Conservation (phyloP, 2,797 vertebrate species). For the Fratercula arctica region DNA sequence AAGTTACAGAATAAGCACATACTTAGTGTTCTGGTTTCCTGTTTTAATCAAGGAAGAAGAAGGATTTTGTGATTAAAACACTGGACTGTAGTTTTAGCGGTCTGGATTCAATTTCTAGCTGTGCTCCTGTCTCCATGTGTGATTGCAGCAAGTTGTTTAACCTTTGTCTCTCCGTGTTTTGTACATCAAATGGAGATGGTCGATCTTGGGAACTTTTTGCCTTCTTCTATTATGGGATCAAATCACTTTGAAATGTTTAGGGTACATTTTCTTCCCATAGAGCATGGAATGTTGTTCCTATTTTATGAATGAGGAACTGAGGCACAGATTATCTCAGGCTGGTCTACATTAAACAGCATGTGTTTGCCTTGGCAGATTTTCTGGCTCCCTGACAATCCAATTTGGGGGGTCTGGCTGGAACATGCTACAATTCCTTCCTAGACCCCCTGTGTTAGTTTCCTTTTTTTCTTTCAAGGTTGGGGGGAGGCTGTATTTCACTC, state of each 20-base stretch:
- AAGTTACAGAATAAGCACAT: neutral
- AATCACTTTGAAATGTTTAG: neutral
- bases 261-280: neutral
- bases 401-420: neutral
- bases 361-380: slow-evolving; percentile 51
- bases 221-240: neutral
- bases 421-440: slow-evolving; percentile 5
- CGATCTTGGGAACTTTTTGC: neutral
- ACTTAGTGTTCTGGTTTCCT: slow-evolving; percentile 6
- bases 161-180: neutral
- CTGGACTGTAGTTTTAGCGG: neutral
- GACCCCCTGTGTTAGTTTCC: neutral
- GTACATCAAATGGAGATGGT: neutral
- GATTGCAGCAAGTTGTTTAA: slow-evolving; percentile 4
- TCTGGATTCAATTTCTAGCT: slow-evolving; percentile 32
- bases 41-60: slow-evolving; percentile 16
- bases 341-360: slow-evolving; percentile 20
- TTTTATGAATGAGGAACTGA: slow-evolving; percentile 9
- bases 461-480: neutral
- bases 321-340: neutral
- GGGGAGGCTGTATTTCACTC: neutral
- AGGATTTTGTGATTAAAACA: slow-evolving; percentile 34
- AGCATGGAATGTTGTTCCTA: slow-evolving; percentile 2
- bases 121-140: neutral
- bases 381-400: slow-evolving; percentile 20